These are phyloP conservation scores for Fistularia commersonii DNA, from an alignment of 2,797 vertebrate genomes.

Conservation along the genomic window DNA sequence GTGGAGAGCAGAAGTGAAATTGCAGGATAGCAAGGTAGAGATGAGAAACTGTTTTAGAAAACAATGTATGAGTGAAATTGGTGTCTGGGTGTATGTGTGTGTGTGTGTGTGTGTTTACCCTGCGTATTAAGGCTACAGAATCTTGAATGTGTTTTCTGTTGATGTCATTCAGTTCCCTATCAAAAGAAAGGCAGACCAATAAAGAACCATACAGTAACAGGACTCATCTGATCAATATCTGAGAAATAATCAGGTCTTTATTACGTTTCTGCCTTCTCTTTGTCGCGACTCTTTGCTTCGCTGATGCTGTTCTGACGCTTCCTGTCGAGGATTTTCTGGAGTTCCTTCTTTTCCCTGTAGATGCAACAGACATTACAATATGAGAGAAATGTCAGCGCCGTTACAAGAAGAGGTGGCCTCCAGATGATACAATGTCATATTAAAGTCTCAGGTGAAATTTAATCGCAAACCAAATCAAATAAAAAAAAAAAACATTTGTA, in stretches of 20 bases:
- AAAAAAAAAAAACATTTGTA: background rate
- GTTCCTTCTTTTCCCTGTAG: conserved; percentile 86
- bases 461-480: background rate
- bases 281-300: conserved; percentile 81
- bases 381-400: too few relatives aligned
- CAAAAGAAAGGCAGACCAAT: background rate
- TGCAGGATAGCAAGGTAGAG: background rate
- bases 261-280: conserved; percentile 81
- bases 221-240: background rate
- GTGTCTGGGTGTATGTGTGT: too few relatives aligned
- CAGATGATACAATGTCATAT: too few relatives aligned
- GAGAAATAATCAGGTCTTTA: background rate
- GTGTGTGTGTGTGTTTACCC: conserved; percentile 61
- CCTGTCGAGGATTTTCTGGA: conserved; percentile 85
- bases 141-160: conserved; percentile 86
- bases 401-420: too few relatives aligned
- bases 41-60: background rate
- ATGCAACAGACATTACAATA: background rate
- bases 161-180: conserved; percentile 85
- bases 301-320: conserved; percentile 85
- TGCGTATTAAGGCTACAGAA: conserved; percentile 80
- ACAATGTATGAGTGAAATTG: background rate
- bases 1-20: background rate
- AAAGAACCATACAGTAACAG: background rate
- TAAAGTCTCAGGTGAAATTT: too few relatives aligned